Evolutionary conservation across 1,140 invertebrate species (phyloP).

Genomic region (Pteromalus puparum): DNA sequence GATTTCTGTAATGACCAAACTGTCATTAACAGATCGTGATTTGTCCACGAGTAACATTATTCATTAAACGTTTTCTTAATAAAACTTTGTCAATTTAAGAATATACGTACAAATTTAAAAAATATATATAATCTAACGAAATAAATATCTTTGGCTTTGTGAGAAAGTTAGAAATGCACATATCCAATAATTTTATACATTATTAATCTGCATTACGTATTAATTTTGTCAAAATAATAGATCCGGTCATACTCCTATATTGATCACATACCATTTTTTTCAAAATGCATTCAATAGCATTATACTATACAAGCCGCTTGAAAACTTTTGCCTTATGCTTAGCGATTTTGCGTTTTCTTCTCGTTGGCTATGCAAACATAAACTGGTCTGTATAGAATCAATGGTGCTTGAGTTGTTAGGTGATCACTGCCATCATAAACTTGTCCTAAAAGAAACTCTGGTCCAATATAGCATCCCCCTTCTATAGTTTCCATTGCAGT

Average conservation of each 20-base stretch:
- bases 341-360: slow-evolving; percentile 61
- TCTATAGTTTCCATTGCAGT: slow-evolving; percentile 84
- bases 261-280: not conserved
- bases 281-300: not conserved
- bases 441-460: slow-evolving; percentile 88
- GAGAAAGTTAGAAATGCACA: not conserved
- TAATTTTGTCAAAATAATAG: slow-evolving; percentile 25
- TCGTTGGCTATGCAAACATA: slow-evolving; percentile 62
- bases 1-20: not conserved
- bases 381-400: slow-evolving; percentile 64
- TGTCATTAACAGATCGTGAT: not conserved
- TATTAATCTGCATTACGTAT: not conserved
- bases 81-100: not conserved
- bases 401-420: slow-evolving; percentile 56
- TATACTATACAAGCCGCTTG: not conserved
- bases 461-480: slow-evolving; percentile 88
- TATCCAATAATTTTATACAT: slow-evolving; percentile 9
- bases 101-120: slow-evolving; percentile 8
- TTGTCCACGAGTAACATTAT: not conserved
- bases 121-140: not conserved
- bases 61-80: not conserved
- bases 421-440: slow-evolving; percentile 85
- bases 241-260: not conserved
- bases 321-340: slow-evolving; percentile 2
- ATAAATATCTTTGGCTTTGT: not conserved